Evolutionary conservation across 2,888 invertebrate species (phyloP), one percentile per base, ranked within the genome.

Genomic region (Torymus tubicola): DNA sequence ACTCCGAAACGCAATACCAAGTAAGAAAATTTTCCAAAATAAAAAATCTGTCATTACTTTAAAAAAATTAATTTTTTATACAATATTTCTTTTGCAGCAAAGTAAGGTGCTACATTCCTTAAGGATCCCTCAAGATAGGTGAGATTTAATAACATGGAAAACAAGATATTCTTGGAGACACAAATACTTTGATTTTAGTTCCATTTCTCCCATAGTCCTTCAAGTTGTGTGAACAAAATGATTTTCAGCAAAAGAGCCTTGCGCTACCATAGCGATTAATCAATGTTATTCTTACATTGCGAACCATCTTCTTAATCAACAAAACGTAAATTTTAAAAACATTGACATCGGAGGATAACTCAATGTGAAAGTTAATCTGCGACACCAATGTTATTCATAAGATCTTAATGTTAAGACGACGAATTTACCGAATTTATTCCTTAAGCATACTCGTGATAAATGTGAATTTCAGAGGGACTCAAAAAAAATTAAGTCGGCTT

Each of bases 41-140:
- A 31, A 21, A 65, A 70, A 2, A 60, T 76, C 55, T 53, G 21
- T 67, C 42, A 42, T 61, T 52, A 65, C 16, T 63, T 70, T 52
- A 24, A 24, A 74, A 78, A 64, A n/a, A 73, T 78, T 55, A 52
- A 64, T 70, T 67, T 55, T 65, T 68, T 76, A 70, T 81, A 21
- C 69, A 83, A 83, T 78, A 85, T 85, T 86, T 86, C 88, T 84
- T 84, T 93, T 93, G 1, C 93, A 96, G 96, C 94, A 94, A 88
- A 95, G 95, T 91, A 96, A 96, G 93, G 94, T 96, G 74, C 92
- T 96, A 60, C 93, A 94, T 85, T 95, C 95, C 24, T 92, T 94
- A 79, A 93, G 95, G 84, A 94, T 96, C 85, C 96, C 96, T 82
- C 94, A 95, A 91, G 94, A 94, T 90, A 93, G 94, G 93, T 94